Percentiles rank a stretch among this genome's conserved stretches.
These are phyloP conservation scores for Papilio helenus DNA, from an alignment of 1,140 invertebrate genomes.

Conservation along the genomic window DNA sequence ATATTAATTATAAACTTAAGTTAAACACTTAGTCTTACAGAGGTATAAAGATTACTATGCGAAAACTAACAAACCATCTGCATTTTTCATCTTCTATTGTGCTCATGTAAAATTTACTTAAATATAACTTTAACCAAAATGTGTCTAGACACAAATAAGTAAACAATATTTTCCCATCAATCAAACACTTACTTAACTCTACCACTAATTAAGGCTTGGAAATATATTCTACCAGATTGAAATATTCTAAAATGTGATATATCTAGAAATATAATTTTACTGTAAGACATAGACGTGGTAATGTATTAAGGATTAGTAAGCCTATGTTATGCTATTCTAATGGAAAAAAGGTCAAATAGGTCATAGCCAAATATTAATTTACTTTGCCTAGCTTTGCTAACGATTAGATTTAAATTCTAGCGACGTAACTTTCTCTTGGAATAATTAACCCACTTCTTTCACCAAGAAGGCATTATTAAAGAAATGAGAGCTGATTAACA, in stretches of 20 bases:
- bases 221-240: not conserved
- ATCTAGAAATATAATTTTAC: not conserved
- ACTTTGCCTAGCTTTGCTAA: not conserved
- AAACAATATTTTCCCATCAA: not conserved
- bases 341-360: not conserved
- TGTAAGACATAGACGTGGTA: not conserved
- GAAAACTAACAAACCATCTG: not conserved
- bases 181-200: not conserved
- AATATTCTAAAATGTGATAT: not conserved
- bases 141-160: not conserved
- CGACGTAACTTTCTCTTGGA: not conserved
- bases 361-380: not conserved
- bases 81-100: not conserved
- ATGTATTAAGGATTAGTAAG: not conserved
- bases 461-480: not conserved
- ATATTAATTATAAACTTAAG: not conserved
- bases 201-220: not conserved
- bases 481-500: not conserved
- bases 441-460: not conserved
- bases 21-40: not conserved
- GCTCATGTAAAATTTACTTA: not conserved
- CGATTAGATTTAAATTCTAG: not conserved
- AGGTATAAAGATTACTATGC: not conserved
- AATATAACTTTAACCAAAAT: not conserved
- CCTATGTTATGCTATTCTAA: not conserved